Conservation (phyloP, 30 jellyfish, hydroid and myxozoan genomes). For the Turritopsis dohrnii region DNA sequence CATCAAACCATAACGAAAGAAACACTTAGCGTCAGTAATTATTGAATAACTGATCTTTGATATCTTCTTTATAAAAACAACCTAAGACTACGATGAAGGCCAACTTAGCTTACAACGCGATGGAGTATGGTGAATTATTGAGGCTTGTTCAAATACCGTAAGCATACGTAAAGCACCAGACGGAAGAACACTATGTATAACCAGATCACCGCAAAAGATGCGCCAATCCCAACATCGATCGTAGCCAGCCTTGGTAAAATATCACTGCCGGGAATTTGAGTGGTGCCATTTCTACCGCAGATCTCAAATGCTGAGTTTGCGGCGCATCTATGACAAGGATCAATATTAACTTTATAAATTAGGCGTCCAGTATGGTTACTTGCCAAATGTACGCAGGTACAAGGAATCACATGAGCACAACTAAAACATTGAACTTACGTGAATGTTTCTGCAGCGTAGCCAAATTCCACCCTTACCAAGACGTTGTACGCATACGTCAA, state of each 20-base stretch:
- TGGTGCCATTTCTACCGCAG: conserved; percentile 18
- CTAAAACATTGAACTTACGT: conserved; percentile 29
- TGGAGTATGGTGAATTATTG: neutral
- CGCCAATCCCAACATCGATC: conserved; percentile 19
- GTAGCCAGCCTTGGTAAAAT: conserved; percentile 11
- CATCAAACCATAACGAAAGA: no score
- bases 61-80: no score
- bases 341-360: no score
- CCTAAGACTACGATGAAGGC: no score
- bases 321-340: conserved; percentile 17
- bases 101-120: no score
- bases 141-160: conserved; percentile 44
- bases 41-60: no score
- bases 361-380: no score
- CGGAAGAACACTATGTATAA: conserved; percentile 11
- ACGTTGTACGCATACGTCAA: conserved; percentile 39
- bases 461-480: conserved; percentile 38
- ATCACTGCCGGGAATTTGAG: conserved; percentile 39
- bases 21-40: no score
- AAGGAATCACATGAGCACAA: neutral
- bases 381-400: neutral
- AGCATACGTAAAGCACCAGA: conserved; percentile 4
- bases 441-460: conserved; percentile 23
- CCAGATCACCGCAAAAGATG: conserved; percentile 15
- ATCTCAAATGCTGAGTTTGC: conserved; percentile 18